Base-by-base conservation (phyloP, 2,888 invertebrate species). In the Adelphocoris suturalis region DNA sequence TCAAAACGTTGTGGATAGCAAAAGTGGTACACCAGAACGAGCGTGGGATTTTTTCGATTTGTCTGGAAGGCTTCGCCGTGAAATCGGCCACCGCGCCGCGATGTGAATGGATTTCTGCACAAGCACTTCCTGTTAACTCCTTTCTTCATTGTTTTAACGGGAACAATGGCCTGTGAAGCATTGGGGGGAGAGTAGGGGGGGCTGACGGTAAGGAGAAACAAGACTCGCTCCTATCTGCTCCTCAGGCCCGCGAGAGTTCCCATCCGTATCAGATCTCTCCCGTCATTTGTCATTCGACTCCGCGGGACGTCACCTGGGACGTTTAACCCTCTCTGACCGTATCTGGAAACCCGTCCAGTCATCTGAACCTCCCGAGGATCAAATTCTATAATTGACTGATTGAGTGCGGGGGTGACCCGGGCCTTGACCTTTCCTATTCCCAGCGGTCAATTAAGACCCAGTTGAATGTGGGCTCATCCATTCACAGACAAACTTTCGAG, bases 91-190 rank as follows among this genome's bases (percentile, higher is more conserved):
- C 37, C 37, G 37, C 37, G 37, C 37, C 7, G 37, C 37, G 37
- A 37, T 37, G 37, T 52, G 52, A 52, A 52, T 52, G 52, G 52
- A 13, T 52, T 13, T 14, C 52, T 52, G 52, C 13, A 52, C 52
- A 52, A 68, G 23, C 68, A 68, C 68, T 68, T 68, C 68, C 68
- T 68, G 68, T 68, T 68, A 68, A 23, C 23, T 68, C 68, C 68
- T 68, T 68, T 68, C 68, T 68, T 68, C 68, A 68, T 68, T 68
- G 68, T 68, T 68, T 23, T 11, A 68, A 68, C 68, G 68, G 68
- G 68, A 68, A 68, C 68, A 68, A 68, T 68, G 27, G 27, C 61
- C 61, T 19, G 19, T 9, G 61, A 2, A 19, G n/a, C 9, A 19
- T 3, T 4, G 23, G 3, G n/a, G 23, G 52, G 13, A 14, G 52